Evolutionary conservation across 1,140 invertebrate genomes (phyloP).

Genomic region (Nasonia longicornis): DNA sequence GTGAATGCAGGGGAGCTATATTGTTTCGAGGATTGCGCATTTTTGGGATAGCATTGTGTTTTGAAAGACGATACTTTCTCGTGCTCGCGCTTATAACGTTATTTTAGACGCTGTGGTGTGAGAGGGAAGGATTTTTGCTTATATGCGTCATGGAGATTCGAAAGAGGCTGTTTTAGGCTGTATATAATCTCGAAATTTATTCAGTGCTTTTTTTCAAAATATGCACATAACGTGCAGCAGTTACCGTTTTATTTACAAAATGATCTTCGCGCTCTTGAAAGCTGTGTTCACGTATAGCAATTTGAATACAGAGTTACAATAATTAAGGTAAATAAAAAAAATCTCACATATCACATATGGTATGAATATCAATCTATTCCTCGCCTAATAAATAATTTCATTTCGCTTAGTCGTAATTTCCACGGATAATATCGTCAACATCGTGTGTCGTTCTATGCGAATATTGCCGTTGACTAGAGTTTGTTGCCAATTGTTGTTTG

Average conservation of each 20-base stretch:
- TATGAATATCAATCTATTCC: constrained; percentile 20
- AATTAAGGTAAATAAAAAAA: background rate
- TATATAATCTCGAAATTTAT: constrained; percentile 18
- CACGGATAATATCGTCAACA: constrained; percentile 3
- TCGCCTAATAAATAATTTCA: constrained; percentile 19
- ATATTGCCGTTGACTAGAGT: constrained; percentile 39
- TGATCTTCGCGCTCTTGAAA: background rate
- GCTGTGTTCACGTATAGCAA: background rate
- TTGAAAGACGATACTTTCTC: background rate
- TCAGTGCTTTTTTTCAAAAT: background rate
- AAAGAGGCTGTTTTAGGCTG: background rate
- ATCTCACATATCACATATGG: constrained; percentile 26
- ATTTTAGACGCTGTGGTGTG: no score
- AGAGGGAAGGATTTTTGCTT: background rate
- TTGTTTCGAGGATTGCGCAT: constrained; percentile 16
- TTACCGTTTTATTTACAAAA: constrained; percentile 6
- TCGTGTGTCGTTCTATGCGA: background rate
- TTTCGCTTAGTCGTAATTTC: background rate
- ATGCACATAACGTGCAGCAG: background rate
- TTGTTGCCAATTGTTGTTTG: constrained; percentile 36
- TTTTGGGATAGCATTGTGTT: background rate
- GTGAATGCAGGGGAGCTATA: background rate
- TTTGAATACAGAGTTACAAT: background rate
- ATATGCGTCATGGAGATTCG: background rate
- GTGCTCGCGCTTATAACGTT: no score